These are phyloP conservation scores for Siniperca chuatsi DNA, from an alignment of 2,113 vertebrate genomes.

Conservation along the genomic window DNA sequence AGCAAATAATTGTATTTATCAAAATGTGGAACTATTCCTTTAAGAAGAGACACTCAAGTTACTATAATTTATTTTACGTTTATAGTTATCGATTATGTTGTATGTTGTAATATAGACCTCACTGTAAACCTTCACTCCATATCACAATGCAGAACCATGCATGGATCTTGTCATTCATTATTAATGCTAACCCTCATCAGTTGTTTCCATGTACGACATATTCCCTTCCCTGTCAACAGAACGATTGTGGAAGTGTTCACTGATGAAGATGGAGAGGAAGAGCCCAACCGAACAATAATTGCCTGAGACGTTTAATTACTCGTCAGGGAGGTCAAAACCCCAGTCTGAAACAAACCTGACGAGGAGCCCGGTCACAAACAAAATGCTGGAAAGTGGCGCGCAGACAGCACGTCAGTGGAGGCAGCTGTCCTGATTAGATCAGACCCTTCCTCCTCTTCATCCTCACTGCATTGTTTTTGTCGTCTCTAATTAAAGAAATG, in stretches of 20 bases:
- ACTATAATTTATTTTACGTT: too few relatives aligned
- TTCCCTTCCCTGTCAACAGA: background rate
- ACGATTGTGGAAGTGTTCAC: background rate
- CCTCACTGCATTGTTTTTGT: background rate
- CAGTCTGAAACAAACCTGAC: background rate
- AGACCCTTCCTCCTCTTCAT: background rate
- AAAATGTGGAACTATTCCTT: too few relatives aligned
- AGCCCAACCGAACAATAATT: background rate
- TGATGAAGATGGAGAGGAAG: slow-evolving; percentile 11
- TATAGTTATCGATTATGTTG: too few relatives aligned
- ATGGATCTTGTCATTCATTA: background rate
- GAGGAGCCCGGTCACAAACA: too few relatives aligned
- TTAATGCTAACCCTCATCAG: background rate
- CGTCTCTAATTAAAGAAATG: slow-evolving; percentile 51
- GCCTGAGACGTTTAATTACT: background rate
- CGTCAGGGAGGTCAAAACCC: too few relatives aligned
- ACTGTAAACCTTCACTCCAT: too few relatives aligned
- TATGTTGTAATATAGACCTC: too few relatives aligned
- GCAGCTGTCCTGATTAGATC: slow-evolving; percentile 3
- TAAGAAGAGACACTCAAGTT: too few relatives aligned
- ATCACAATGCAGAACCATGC: background rate
- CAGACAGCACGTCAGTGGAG: background rate
- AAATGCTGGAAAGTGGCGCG: background rate
- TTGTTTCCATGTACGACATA: background rate
- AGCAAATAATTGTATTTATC: too few relatives aligned